Percentiles rank a stretch among this genome's conserved stretches.
Conservation (phyloP, 2,113 vertebrate species). For the Gnathonemus longibarbis region DNA sequence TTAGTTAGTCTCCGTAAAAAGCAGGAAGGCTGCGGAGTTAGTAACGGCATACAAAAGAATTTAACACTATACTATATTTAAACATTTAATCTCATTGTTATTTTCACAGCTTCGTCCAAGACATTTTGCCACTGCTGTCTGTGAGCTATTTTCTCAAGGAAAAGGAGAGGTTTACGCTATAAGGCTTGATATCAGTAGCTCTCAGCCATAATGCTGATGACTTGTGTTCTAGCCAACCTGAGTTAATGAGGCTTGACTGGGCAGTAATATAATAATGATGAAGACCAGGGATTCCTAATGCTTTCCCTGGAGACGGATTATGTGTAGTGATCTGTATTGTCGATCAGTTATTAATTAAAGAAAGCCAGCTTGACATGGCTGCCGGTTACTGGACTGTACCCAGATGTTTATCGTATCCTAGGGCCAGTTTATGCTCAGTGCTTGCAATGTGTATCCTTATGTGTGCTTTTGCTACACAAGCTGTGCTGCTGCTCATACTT, state of each 20-base stretch:
- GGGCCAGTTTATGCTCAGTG: background rate
- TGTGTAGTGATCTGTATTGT: background rate
- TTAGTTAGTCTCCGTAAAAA: background rate
- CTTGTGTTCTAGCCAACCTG: background rate
- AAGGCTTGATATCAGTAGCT: background rate
- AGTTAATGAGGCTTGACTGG: background rate
- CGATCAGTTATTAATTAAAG: background rate
- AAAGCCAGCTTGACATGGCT: background rate
- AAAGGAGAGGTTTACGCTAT: background rate
- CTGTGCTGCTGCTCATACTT: background rate
- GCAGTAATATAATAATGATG: background rate
- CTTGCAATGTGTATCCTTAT: background rate
- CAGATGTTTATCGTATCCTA: too few relatives aligned
- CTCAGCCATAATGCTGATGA: background rate
- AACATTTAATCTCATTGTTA: background rate
- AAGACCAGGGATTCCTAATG: background rate
- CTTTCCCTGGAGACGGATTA: background rate
- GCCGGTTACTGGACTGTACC: too few relatives aligned
- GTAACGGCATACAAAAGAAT: background rate
- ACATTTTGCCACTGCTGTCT: background rate
- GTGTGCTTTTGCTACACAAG: background rate
- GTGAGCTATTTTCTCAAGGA: background rate
- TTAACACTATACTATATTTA: background rate
- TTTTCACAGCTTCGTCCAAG: background rate
- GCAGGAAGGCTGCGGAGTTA: background rate